Evolutionary conservation across 2,888 invertebrate genomes (phyloP), one percentile per base, ranked within the genome.

Genomic region (Augiades crinisus): DNA sequence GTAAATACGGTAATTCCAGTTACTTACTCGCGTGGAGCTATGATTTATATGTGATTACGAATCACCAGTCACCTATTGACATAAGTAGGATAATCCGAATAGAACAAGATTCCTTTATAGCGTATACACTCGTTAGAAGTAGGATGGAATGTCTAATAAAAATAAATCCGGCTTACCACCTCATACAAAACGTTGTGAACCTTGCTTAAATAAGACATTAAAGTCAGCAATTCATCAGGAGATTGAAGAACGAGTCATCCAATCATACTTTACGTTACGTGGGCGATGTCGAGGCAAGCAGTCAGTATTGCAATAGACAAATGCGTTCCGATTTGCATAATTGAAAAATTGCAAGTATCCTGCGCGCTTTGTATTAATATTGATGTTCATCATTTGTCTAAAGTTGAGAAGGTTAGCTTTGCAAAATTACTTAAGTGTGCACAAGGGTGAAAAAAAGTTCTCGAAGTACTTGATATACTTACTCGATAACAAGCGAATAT

Each of bases 261-360:
- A 50, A 50, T 43, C 41, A 24, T 50, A 40, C 36, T 16, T 46
- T 8, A 27, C 16, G 22, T 8, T 14, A 30, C 50, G 50, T 43
- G 43, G 50, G 50, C 14, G 50, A 14, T 13, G 27, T 36, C 12
- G 40, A 22, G 24, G 27, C 49, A 34, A 36, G 36, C 43, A 33
- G 17, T 41, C 36, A 50, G 50, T 30, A 43, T 34, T 50, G 43
- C 43, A 50, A 50, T 50, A 50, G 50, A 50, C 50, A 50, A 50
- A 43, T 50, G 50, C 50, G 50, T 50, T 43, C 50, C 36, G 50
- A 50, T 50, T 41, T 50, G 50, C 50, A 50, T 50, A 50, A 50
- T 50, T 50, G 50, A 50, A 50, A 50, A 50, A 50, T 50, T 50
- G 50, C 50, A 43, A 34, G 36, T 24, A 50, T 50, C 50, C 50